These are phyloP conservation scores for Xenentodon cancila DNA, from an alignment of 2,797 vertebrate genomes.

Conservation along the genomic window DNA sequence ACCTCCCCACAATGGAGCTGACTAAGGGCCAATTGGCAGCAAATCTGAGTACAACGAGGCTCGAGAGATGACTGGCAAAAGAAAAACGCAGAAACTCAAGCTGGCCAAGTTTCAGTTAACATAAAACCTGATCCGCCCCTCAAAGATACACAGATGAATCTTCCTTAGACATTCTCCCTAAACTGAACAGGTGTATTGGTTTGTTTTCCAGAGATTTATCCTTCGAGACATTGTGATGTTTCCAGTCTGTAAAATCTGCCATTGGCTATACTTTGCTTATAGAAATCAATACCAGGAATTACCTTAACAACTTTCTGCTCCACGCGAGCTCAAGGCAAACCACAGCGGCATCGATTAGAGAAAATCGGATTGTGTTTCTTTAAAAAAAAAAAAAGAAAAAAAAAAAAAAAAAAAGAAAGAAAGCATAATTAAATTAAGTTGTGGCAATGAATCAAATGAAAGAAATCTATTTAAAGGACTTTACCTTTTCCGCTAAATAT, in stretches of 20 bases:
- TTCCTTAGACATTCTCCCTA: constrained; percentile 25
- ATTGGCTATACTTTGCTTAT: constrained; percentile 32
- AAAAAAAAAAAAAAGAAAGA: too few species aligned
- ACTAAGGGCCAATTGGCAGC: constrained; percentile 77
- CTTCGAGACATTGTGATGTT: constrained; percentile 40
- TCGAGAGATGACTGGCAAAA: constrained; percentile 69
- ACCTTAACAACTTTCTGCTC: constrained; percentile 21
- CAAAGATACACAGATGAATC: constrained; percentile 50
- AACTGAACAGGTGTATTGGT: constrained; percentile 47
- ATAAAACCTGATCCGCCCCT: constrained; percentile 49
- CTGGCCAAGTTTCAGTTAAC: constrained; percentile 60
- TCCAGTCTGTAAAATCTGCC: constrained; percentile 48
- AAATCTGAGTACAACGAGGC: constrained; percentile 66
- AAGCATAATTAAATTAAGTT: constrained; percentile 15
- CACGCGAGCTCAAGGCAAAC: constrained; percentile 24
- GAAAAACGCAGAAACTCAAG: constrained; percentile 51
- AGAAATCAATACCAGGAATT: constrained; percentile 11
- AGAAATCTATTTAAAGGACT: constrained; percentile 27
- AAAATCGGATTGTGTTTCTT: constrained; percentile 21
- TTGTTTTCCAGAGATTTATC: constrained; percentile 45
- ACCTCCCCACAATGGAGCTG: constrained; percentile 71
- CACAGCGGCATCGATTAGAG: not conserved
- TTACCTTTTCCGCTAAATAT: constrained; percentile 24
- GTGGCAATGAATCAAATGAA: constrained; percentile 7
- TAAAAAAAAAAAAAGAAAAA: constrained; percentile 16